These are phyloP conservation scores for Tholera decimalis DNA, from an alignment of 2,888 invertebrate genomes.

Conservation along the genomic window DNA sequence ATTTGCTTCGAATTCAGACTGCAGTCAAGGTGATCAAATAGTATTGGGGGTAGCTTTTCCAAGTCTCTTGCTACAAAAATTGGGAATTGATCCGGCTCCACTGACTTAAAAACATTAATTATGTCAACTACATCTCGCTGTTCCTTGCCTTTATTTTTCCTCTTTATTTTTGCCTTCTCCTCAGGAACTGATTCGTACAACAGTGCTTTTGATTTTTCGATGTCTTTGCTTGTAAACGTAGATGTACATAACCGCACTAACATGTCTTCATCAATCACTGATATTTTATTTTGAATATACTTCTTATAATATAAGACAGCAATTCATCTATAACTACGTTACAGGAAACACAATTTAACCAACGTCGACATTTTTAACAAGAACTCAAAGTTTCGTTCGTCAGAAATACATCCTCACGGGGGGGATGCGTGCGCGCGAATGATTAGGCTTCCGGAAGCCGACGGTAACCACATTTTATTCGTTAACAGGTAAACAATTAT, in stretches of 20 bases:
- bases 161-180: constrained; percentile 12
- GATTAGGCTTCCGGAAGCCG: background rate
- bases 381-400: constrained; percentile 7
- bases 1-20: too few relatives aligned
- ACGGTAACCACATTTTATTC: constrained; percentile 14
- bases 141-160: constrained; percentile 13
- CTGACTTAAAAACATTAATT: constrained; percentile 13
- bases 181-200: background rate
- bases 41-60: too few relatives aligned
- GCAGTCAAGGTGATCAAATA: too few relatives aligned
- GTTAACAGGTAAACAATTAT: constrained; percentile 5
- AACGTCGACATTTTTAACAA: background rate
- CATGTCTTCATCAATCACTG: too few relatives aligned
- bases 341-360: constrained; percentile 21
- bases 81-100: too few relatives aligned
- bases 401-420: constrained; percentile 13
- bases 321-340: constrained; percentile 17
- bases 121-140: background rate
- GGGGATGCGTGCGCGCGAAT: background rate
- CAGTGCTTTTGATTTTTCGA: too few relatives aligned
- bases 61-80: too few relatives aligned
- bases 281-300: too few relatives aligned
- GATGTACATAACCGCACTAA: too few relatives aligned
- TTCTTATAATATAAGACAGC: too few relatives aligned
- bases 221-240: too few relatives aligned